These are phyloP conservation scores for Enteromius trimaculatus DNA, from an alignment of 2,797 vertebrate species.

Conservation along the genomic window DNA sequence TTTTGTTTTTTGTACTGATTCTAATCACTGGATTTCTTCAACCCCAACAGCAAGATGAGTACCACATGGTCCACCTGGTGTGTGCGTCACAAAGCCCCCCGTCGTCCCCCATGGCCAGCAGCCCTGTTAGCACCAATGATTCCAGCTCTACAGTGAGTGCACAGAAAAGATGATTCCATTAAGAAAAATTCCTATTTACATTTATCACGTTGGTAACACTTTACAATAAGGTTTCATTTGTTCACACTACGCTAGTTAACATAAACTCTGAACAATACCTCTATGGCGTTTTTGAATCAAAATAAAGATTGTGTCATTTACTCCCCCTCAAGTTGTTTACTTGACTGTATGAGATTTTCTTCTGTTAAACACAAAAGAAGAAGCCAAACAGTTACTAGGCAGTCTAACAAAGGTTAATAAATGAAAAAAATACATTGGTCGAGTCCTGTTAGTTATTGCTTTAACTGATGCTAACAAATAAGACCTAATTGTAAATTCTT, in stretches of 20 bases:
- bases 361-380: not conserved
- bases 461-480: not conserved
- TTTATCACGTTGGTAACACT: not conserved
- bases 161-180: no score
- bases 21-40: slow-evolving; percentile 11
- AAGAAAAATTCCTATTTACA: not conserved
- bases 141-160: slow-evolving; percentile 83
- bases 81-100: slow-evolving; percentile 89
- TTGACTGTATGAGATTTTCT: not conserved
- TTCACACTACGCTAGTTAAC: not conserved
- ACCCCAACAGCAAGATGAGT: slow-evolving; percentile 88
- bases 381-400: not conserved
- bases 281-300: not conserved
- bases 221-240: not conserved
- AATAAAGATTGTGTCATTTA: not conserved
- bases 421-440: not conserved
- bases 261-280: not conserved
- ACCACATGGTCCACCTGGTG: slow-evolving; percentile 96
- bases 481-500: not conserved
- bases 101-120: slow-evolving; percentile 81
- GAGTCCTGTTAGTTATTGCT: not conserved
- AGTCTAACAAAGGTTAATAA: not conserved
- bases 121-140: slow-evolving; percentile 67
- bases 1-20: slow-evolving; percentile 1
- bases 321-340: not conserved